Evolutionary conservation across 2,797 vertebrate genomes (phyloP).

Genomic region (Adelosebastes latens): DNA sequence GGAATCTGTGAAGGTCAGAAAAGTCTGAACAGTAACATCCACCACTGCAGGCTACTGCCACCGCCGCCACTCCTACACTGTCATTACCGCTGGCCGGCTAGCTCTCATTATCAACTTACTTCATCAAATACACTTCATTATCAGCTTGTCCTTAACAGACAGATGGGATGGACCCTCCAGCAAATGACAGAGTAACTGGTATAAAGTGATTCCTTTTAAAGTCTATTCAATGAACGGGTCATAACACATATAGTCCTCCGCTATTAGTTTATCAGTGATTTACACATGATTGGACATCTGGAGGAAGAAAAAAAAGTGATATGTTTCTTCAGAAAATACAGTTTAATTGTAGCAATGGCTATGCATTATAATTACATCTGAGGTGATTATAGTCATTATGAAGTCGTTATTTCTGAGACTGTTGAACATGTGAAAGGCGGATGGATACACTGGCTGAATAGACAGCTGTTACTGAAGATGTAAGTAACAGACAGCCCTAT

Average conservation of each 20-base stretch:
- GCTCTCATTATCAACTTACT: conserved; percentile 79
- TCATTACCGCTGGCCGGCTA: conserved; percentile 69
- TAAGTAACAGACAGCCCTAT: conserved; percentile 80
- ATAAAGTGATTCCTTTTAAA: conserved; percentile 74
- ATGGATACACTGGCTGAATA: conserved; percentile 81
- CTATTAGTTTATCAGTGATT: conserved; percentile 77
- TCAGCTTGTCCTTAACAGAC: conserved; percentile 74
- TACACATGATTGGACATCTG: conserved; percentile 77
- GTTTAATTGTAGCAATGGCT: conserved; percentile 82
- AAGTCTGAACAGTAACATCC: conserved; percentile 69
- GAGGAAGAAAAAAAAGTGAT: conserved; percentile 62
- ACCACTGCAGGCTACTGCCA: conserved; percentile 73
- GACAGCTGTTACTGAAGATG: conserved; percentile 85
- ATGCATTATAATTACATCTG: conserved; percentile 88
- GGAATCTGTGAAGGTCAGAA: conserved; percentile 78
- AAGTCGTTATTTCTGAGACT: conserved; percentile 86
- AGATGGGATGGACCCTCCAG: conserved; percentile 75
- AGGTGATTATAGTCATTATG: conserved; percentile 89
- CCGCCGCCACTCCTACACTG: conserved; percentile 56
- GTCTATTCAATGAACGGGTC: conserved; percentile 68
- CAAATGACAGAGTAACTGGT: conserved; percentile 76
- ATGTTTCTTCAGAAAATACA: conserved; percentile 74
- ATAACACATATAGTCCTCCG: conserved; percentile 70
- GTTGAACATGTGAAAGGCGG: conserved; percentile 82
- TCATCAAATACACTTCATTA: conserved; percentile 81